Percentiles rank a stretch among this genome's conserved stretches.
These are phyloP conservation scores for Lampris megalopsis DNA, from an alignment of 2,113 vertebrate species.

Conservation along the genomic window DNA sequence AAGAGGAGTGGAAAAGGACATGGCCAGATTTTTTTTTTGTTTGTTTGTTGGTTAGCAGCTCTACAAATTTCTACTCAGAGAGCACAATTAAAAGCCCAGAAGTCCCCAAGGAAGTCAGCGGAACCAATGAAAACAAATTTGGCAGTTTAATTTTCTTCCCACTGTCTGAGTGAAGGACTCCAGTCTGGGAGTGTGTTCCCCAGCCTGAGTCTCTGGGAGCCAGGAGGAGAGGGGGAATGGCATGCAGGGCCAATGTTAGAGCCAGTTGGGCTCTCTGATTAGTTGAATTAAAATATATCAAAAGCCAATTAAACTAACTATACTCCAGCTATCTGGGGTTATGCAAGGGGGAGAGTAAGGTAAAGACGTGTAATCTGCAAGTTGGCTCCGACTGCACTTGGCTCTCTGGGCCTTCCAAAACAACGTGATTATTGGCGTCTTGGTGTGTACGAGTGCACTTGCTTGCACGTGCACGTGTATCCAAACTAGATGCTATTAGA, in stretches of 20 bases:
- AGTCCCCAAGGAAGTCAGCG: constrained; percentile 79
- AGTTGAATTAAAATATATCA: constrained; percentile 83
- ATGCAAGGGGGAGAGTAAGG: constrained; percentile 63
- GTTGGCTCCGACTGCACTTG: constrained; percentile 56
- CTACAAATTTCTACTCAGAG: constrained; percentile 80
- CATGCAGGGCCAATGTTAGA: constrained; percentile 68
- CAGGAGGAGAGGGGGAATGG: constrained; percentile 58
- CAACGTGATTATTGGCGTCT: constrained; percentile 51
- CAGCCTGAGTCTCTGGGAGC: constrained; percentile 67
- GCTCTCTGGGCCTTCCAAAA: constrained; percentile 49
- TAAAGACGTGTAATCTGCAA: constrained; percentile 54
- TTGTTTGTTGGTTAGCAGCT: constrained; percentile 73
- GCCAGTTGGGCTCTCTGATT: constrained; percentile 80
- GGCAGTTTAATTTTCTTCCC: constrained; percentile 87
- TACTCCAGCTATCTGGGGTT: constrained; percentile 77
- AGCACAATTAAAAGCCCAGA: constrained; percentile 85
- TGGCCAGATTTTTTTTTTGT: constrained; percentile 43
- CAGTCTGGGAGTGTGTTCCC: constrained; percentile 68
- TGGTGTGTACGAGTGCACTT: neutral
- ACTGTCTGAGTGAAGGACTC: constrained; percentile 81
- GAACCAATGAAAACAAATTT: constrained; percentile 88
- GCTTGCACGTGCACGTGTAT: neutral
- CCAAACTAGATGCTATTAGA: neutral
- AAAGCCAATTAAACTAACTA: constrained; percentile 84
- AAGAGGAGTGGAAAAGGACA: constrained; percentile 60